phyloP scores from a whole-genome alignment of 2,113 vertebrate genomes.

The Chelonoidis abingdonii region DNA sequence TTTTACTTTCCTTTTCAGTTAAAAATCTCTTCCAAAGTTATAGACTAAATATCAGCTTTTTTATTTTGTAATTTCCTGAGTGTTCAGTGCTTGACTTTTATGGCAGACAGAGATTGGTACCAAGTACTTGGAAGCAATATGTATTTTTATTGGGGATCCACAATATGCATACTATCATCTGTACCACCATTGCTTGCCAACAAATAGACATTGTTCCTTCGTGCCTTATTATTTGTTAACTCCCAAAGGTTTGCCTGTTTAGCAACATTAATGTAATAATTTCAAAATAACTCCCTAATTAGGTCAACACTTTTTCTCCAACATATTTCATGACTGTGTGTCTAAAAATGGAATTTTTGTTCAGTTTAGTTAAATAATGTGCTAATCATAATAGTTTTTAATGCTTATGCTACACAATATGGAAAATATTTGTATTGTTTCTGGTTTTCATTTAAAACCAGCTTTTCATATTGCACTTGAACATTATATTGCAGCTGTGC shows the following conservation, averaged over 20 bases:
- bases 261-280: accelerated
- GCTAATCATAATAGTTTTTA: neutral
- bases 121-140: neutral
- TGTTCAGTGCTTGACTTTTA: neutral
- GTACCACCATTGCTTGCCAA: neutral
- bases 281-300: neutral
- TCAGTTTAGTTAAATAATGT: neutral
- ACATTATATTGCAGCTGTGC: neutral
- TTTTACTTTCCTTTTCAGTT: neutral
- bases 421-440: neutral
- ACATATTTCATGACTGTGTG: neutral
- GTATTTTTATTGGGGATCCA: neutral
- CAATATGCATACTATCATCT: neutral
- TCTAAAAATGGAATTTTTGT: neutral
- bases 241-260: neutral
- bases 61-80: neutral
- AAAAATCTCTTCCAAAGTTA: neutral
- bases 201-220: neutral
- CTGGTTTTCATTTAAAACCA: neutral
- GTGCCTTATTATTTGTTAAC: accelerated
- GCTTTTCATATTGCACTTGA: neutral
- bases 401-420: neutral
- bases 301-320: neutral
- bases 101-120: neutral
- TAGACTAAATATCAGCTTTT: neutral